Evolutionary conservation across 2,888 invertebrate genomes (phyloP).

Genomic region (Matsumyia berberina): DNA sequence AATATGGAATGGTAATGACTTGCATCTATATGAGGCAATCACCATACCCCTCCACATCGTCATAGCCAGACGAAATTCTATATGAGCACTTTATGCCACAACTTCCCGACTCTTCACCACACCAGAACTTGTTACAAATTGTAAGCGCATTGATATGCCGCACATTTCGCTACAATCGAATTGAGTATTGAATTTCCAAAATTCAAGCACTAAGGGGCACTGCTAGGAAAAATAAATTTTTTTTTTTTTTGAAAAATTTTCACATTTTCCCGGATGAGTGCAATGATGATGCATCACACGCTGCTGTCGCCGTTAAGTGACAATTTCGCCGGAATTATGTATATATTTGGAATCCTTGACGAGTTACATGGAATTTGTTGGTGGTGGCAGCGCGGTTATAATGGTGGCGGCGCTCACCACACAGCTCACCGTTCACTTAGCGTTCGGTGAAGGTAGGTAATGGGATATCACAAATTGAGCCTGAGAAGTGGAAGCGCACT

Average conservation of each 20-base stretch:
- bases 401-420: slow-evolving; percentile 39
- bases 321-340: slow-evolving; percentile 69
- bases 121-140: slow-evolving; percentile 22
- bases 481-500: slow-evolving; percentile 11
- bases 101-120: background rate
- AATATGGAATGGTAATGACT: background rate
- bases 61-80: slow-evolving; percentile 7
- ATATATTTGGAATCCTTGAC: slow-evolving; percentile 61
- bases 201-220: slow-evolving; percentile 3
- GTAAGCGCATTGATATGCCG: slow-evolving; percentile 42
- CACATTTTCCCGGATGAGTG: slow-evolving; percentile 54
- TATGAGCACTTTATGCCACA: slow-evolving; percentile 41
- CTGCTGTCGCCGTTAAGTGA: slow-evolving; percentile 68
- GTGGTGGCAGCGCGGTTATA: background rate
- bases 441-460: slow-evolving; percentile 64
- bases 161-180: slow-evolving; percentile 63
- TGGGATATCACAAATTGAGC: slow-evolving; percentile 61
- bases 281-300: slow-evolving; percentile 62
- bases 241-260: slow-evolving; percentile 28
- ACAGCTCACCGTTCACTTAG: too few species aligned
- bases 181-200: slow-evolving; percentile 64
- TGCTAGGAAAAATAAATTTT: background rate
- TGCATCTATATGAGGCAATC: slow-evolving; percentile 28
- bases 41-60: background rate
- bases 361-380: slow-evolving; percentile 44